Conservation (phyloP, 2,888 invertebrate species). For the Tigriopus californicus region DNA sequence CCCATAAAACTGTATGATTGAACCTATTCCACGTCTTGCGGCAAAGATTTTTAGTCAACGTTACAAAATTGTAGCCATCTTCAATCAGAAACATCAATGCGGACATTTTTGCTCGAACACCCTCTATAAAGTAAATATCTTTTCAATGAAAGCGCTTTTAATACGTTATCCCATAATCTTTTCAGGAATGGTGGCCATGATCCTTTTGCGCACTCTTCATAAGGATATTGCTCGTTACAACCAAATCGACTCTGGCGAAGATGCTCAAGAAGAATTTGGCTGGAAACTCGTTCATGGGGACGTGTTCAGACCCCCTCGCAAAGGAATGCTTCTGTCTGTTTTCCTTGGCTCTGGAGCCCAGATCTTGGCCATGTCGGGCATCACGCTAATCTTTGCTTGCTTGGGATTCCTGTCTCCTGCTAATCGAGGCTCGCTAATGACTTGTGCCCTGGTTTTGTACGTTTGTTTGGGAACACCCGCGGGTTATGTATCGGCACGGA, state of each 20-base stretch:
- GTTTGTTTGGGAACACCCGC: constrained; percentile 93
- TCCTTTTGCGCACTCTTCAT: constrained; percentile 81
- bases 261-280: constrained; percentile 63
- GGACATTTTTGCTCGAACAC: too few species aligned
- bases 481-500: constrained; percentile 85
- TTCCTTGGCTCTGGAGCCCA: constrained; percentile 91
- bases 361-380: constrained; percentile 84
- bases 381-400: constrained; percentile 94
- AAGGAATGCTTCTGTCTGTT: constrained; percentile 88
- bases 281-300: constrained; percentile 46
- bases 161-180: too few species aligned
- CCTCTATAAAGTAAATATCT: too few species aligned
- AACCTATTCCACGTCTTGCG: too few species aligned
- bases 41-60: too few species aligned
- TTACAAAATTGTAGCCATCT: too few species aligned
- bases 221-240: constrained; percentile 65
- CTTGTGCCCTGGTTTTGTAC: constrained; percentile 86
- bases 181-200: constrained; percentile 99
- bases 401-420: constrained; percentile 95
- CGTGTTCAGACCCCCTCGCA: constrained; percentile 46
- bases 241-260: constrained; percentile 35
- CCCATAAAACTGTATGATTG: too few species aligned
- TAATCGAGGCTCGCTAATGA: constrained; percentile 95
- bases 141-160: too few species aligned
- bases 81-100: too few species aligned